phyloP scores from a whole-genome alignment of 2,797 vertebrate genomes.

The Oreonectes daqikongensis region DNA sequence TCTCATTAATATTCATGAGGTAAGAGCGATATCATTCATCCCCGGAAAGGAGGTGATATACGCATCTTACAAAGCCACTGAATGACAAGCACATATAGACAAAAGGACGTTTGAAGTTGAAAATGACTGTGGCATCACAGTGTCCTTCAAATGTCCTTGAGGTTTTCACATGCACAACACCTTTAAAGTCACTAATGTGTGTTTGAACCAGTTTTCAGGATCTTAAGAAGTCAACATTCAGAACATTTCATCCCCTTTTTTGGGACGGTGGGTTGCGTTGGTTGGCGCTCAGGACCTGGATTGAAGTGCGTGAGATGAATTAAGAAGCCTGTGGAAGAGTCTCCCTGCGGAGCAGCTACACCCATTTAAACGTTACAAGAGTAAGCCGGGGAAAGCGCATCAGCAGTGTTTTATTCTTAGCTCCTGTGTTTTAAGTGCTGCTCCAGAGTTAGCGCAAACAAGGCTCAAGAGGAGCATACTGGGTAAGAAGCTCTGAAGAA shows the following conservation, averaged over 20 bases:
- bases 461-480: conserved; percentile 20
- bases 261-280: background rate
- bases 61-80: background rate
- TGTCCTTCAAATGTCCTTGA: conserved; percentile 19
- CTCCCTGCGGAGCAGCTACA: conserved; percentile 38
- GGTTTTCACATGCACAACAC: background rate
- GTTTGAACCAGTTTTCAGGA: conserved; percentile 1
- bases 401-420: conserved; percentile 46
- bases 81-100: conserved; percentile 12
- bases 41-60: background rate
- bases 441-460: conserved; percentile 22
- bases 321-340: conserved; percentile 37
- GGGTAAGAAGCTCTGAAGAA: conserved; percentile 1
- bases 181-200: conserved; percentile 4
- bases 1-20: conserved; percentile 40
- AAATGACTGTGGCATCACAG: background rate
- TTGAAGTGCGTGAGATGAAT: conserved; percentile 43
- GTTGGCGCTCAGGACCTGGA: conserved; percentile 15
- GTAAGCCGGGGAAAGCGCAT: conserved; percentile 16
- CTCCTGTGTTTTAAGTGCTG: conserved; percentile 40
- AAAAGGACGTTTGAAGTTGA: conserved; percentile 6
- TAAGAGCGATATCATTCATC: conserved; percentile 13
- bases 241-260: conserved; percentile 6
- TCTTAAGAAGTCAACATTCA: conserved; percentile 1
- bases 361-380: conserved; percentile 41